Percentiles rank a stretch among this genome's conserved stretches.
These are phyloP conservation scores for Flexamia atlantica DNA, from an alignment of 2,888 invertebrate species.

Conservation along the genomic window DNA sequence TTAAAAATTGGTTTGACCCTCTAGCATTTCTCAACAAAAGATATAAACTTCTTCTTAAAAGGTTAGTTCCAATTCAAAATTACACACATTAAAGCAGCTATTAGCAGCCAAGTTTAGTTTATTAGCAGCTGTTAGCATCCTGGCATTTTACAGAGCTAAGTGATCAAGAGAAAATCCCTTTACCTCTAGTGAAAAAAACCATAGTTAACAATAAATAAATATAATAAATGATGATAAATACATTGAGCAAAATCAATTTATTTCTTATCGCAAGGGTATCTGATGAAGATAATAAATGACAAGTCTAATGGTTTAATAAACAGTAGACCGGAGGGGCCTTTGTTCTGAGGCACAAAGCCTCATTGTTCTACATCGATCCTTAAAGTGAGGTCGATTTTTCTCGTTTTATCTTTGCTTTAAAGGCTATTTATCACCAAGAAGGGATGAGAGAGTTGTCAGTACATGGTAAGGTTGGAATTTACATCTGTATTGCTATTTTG, in stretches of 20 bases:
- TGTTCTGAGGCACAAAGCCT: background rate
- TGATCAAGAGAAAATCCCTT: too few relatives aligned
- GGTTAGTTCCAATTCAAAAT: too few relatives aligned
- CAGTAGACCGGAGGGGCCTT: background rate
- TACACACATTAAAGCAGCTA: too few relatives aligned
- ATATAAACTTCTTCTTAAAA: too few relatives aligned
- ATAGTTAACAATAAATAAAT: background rate
- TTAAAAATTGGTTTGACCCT: too few relatives aligned
- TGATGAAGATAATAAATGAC: conserved; percentile 4
- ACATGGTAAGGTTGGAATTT: too few relatives aligned
- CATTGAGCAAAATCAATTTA: background rate
- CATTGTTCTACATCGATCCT: background rate
- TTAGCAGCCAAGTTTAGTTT: too few relatives aligned
- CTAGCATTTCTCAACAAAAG: too few relatives aligned
- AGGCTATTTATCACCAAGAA: background rate
- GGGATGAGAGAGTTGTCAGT: background rate
- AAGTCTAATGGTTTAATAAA: conserved; percentile 5
- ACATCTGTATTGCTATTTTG: too few relatives aligned
- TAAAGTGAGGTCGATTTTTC: background rate
- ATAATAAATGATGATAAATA: background rate
- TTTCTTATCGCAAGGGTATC: background rate
- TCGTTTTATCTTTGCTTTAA: background rate
- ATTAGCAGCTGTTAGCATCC: too few relatives aligned
- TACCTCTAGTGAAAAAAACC: background rate
- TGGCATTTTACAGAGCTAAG: too few relatives aligned